Conservation (phyloP, 2,888 invertebrate genomes). For the Monoplex corrugatus region DNA sequence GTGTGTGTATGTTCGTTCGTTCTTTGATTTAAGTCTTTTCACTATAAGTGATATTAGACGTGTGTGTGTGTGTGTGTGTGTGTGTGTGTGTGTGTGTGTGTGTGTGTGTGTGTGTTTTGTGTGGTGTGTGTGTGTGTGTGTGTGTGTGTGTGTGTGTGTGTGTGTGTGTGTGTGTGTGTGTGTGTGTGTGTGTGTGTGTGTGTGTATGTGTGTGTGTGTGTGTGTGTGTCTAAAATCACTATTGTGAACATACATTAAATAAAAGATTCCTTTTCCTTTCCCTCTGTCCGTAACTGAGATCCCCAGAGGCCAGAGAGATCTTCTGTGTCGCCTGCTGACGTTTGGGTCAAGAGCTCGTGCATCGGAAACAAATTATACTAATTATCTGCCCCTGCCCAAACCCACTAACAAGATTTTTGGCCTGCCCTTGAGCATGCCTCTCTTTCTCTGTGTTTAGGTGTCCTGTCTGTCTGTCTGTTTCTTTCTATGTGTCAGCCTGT, state of each 20-base stretch:
- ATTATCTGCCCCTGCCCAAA: background rate
- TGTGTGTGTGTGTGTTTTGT: background rate
- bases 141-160: constrained; percentile 24
- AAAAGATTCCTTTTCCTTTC: background rate
- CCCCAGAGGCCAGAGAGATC: background rate
- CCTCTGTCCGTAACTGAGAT: background rate
- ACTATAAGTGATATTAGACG: no score
- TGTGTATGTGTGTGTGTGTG: constrained; percentile 24
- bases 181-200: no score
- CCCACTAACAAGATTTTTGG: background rate
- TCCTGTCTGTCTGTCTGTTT: background rate
- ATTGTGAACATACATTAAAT: no score
- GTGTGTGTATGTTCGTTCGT: background rate
- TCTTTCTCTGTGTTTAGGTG: background rate
- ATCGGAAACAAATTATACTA: constrained; percentile 2
- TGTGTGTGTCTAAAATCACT: no score
- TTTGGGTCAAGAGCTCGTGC: background rate
- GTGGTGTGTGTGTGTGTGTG: background rate
- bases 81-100: constrained; percentile 28
- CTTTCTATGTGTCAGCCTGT: background rate
- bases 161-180: constrained; percentile 5
- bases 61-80: background rate
- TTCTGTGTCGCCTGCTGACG: background rate
- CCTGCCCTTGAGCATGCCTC: background rate
- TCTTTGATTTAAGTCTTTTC: no score